Percentiles rank a stretch among this genome's conserved stretches.
Conservation (phyloP, 1,140 invertebrate genomes). For the Leptestheria dahalacensis region DNA sequence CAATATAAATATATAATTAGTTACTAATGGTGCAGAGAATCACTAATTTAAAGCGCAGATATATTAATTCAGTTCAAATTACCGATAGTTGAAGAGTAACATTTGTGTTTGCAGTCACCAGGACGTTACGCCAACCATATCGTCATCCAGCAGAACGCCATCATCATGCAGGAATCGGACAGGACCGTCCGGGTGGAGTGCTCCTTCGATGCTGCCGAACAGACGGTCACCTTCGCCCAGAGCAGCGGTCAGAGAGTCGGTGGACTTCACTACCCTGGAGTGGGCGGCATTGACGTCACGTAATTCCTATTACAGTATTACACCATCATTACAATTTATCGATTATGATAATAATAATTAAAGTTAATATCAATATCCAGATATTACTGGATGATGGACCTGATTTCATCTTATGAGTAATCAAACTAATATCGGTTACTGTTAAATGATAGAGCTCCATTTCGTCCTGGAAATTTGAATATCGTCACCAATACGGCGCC, state of each 20-base stretch:
- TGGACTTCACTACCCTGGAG: conserved; percentile 22
- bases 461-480: conserved; percentile 26
- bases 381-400: too few relatives aligned
- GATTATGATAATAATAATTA: too few relatives aligned
- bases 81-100: not conserved
- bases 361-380: too few relatives aligned
- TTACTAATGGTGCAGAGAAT: too few relatives aligned
- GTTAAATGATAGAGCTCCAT: conserved; percentile 23
- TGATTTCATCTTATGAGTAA: too few relatives aligned
- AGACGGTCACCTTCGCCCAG: conserved; percentile 32
- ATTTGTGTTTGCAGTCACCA: conserved; percentile 23
- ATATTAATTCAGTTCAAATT: not conserved
- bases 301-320: too few relatives aligned
- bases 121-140: conserved; percentile 35
- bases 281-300: conserved; percentile 31
- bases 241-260: conserved; percentile 23
- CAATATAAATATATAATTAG: too few relatives aligned
- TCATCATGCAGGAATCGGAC: conserved; percentile 37
- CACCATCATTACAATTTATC: too few relatives aligned
- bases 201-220: conserved; percentile 33
- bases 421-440: not conserved
- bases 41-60: too few relatives aligned
- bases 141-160: conserved; percentile 36
- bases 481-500: conserved; percentile 37
- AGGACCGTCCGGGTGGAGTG: conserved; percentile 36